A percentile compares a stretch with the other conserved stretches of the same genome.
Evolutionary conservation across 2,888 invertebrate species (phyloP).

Genomic region (Cryptus viduatorius): DNA sequence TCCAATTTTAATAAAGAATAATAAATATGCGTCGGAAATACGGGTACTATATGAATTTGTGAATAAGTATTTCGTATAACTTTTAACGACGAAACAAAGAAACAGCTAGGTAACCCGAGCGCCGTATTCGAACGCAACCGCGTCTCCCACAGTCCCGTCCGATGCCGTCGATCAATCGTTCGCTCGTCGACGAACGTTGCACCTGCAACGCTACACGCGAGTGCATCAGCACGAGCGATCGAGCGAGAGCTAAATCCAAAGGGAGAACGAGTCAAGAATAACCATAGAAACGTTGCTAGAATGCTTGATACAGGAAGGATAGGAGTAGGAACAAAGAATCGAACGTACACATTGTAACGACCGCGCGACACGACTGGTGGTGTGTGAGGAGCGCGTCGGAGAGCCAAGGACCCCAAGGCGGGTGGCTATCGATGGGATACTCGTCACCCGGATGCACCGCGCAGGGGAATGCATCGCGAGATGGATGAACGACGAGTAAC

Average conservation of each 20-base stretch:
- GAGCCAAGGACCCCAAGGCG: conserved; percentile 49
- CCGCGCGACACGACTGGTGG: conserved; percentile 28
- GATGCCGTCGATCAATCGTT: conserved; percentile 47
- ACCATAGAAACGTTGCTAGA: conserved; percentile 54
- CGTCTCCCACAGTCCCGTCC: conserved; percentile 6
- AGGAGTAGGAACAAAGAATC: conserved; percentile 56
- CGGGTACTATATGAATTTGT: not conserved
- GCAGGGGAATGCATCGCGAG: conserved; percentile 21
- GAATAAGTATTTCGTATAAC: not conserved
- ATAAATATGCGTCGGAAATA: not conserved
- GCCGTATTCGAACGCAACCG: conserved; percentile 12
- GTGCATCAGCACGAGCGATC: conserved; percentile 39
- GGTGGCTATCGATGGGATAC: conserved; percentile 40
- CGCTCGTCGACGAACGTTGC: conserved; percentile 46
- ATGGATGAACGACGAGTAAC: conserved; percentile 15
- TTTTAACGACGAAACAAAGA: conserved; percentile 24
- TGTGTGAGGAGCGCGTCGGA: not conserved
- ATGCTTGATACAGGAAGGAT: conserved; percentile 55
- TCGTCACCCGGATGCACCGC: conserved; percentile 43
- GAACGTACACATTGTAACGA: conserved; percentile 59
- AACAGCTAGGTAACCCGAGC: conserved; percentile 8
- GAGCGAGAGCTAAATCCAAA: conserved; percentile 23
- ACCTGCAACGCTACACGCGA: conserved; percentile 38
- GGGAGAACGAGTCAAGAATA: conserved; percentile 58
- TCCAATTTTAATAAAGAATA: not conserved